Percentiles rank a stretch among this genome's conserved stretches.
These are phyloP conservation scores for Petromus typicus DNA, from an alignment of 2,113 vertebrate species.

Conservation along the genomic window DNA sequence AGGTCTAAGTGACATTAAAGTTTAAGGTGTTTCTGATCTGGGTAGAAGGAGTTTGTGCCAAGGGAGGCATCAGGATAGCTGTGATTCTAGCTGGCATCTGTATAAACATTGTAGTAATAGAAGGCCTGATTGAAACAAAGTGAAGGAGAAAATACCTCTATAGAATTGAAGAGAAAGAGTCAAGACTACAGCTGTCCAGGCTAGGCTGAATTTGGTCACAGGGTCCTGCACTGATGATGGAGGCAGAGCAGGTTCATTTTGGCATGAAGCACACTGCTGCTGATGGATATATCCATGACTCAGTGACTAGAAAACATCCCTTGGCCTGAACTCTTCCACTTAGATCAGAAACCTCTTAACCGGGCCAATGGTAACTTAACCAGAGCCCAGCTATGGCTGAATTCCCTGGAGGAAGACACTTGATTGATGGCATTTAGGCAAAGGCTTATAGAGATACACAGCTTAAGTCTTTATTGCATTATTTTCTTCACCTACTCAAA, in stretches of 20 bases:
- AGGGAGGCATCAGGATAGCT: neutral
- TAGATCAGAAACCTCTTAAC: neutral
- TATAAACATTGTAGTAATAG: neutral
- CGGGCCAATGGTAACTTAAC: too few relatives aligned
- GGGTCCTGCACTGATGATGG: neutral
- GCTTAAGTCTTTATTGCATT: conserved; percentile 8
- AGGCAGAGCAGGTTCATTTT: neutral
- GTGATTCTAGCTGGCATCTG: neutral
- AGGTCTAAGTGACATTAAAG: neutral
- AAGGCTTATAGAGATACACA: neutral
- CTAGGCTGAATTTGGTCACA: neutral
- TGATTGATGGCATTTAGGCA: neutral
- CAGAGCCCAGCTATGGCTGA: neutral
- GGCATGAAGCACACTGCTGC: neutral
- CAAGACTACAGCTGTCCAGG: neutral
- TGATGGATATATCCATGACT: neutral
- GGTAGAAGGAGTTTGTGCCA: neutral
- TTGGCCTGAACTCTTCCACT: neutral
- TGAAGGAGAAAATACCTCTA: neutral
- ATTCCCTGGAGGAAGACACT: neutral
- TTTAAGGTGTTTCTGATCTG: conserved; percentile 29
- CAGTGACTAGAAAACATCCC: neutral
- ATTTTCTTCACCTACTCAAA: conserved; percentile 53
- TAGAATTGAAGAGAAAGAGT: neutral
- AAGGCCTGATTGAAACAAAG: neutral